phyloP scores from a whole-genome alignment of 2,797 vertebrate species.

The Gymnopithys bicolor region DNA sequence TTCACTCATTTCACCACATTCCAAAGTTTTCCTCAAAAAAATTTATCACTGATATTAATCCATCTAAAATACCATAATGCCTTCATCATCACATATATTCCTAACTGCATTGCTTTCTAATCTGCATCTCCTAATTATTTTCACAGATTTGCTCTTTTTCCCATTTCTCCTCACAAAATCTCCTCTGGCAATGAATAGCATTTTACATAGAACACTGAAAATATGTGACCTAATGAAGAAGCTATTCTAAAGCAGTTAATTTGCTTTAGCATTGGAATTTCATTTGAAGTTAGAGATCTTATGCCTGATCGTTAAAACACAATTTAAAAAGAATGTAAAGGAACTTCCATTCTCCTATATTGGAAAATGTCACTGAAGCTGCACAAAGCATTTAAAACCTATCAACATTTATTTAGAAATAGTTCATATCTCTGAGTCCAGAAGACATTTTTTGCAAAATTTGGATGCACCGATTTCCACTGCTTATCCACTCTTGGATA shows the following conservation, averaged over 20 bases:
- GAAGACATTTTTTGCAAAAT: not conserved
- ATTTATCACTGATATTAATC: not conserved
- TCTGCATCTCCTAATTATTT: constrained; percentile 10
- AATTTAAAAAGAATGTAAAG: not conserved
- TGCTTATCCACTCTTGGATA: not conserved
- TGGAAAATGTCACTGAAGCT: not conserved
- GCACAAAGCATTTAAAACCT: not conserved
- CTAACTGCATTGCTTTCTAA: not conserved
- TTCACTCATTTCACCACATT: not conserved
- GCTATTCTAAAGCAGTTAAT: not conserved
- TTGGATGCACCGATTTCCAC: not conserved
- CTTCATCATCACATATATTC: not conserved
- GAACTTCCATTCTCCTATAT: not conserved
- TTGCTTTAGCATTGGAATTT: not conserved
- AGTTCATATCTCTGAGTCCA: not conserved
- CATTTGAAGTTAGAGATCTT: not conserved
- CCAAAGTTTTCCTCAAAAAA: not conserved
- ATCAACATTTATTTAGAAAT: not conserved
- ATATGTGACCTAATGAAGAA: not conserved
- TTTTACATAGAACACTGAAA: not conserved
- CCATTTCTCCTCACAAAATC: not conserved
- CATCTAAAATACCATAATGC: not conserved
- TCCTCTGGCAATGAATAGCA: not conserved
- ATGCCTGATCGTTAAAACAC: not conserved
- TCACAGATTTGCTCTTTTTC: not conserved